These are phyloP conservation scores for Pantherophis alleghaniensis DNA, from an alignment of 2,797 vertebrate genomes.

Conservation along the genomic window DNA sequence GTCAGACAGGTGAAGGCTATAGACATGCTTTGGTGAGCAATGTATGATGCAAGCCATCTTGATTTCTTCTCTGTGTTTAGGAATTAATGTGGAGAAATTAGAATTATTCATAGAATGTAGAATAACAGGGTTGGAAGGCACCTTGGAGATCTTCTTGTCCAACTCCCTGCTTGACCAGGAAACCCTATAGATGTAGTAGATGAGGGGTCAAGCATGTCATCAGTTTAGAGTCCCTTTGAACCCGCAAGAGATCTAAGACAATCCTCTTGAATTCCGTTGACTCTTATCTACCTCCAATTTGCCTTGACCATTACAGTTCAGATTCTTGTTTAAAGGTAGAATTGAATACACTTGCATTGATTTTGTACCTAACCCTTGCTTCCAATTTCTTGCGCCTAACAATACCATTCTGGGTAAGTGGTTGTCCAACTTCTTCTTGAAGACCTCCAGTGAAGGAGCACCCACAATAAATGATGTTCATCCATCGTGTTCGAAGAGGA, in stretches of 20 bases:
- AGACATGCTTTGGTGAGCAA: constrained; percentile 17
- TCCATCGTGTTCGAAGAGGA: no score
- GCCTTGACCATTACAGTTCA: no score
- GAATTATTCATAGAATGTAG: neutral
- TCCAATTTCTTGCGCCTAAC: no score
- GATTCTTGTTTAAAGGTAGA: no score
- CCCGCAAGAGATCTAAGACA: neutral
- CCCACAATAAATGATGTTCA: no score
- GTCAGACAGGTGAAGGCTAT: constrained; percentile 52
- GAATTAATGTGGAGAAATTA: neutral
- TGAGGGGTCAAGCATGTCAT: neutral
- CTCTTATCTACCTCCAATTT: no score
- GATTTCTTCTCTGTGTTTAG: neutral
- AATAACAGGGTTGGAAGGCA: neutral
- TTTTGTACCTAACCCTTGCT: no score
- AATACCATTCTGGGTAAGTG: no score
- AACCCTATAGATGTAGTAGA: neutral
- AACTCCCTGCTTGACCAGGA: neutral
- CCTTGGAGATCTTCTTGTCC: neutral
- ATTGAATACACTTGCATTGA: no score
- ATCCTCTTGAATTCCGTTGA: no score
- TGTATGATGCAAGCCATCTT: constrained; percentile 16
- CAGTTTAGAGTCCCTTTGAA: neutral
- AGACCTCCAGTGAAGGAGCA: no score
- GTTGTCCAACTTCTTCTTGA: no score